Evolutionary conservation across 2,888 invertebrate genomes (phyloP).

Genomic region (Xylota sylvarum): DNA sequence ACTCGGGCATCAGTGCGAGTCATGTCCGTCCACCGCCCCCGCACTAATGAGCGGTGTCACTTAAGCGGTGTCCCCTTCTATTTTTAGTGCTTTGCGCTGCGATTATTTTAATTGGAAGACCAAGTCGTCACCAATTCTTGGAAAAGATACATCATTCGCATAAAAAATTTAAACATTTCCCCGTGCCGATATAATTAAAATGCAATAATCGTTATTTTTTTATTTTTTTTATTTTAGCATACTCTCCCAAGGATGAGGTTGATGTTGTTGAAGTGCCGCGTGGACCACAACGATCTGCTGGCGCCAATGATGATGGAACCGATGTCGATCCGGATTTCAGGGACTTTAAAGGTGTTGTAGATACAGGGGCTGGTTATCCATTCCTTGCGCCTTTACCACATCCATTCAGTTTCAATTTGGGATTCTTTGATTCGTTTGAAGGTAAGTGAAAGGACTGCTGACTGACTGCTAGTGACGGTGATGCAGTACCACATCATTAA

Average conservation of each 20-base stretch:
- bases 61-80: slow-evolving; percentile 18
- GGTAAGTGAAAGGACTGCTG: slow-evolving; percentile 80
- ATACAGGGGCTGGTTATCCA: slow-evolving; percentile 83
- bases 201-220: slow-evolving; percentile 24
- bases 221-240: slow-evolving; percentile 78
- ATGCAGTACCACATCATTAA: slow-evolving; percentile 44
- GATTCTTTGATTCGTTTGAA: slow-evolving; percentile 83
- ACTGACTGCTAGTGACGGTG: background rate
- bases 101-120: slow-evolving; percentile 31
- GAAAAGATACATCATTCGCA: slow-evolving; percentile 28
- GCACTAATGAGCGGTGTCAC: slow-evolving; percentile 37
- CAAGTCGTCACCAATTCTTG: background rate
- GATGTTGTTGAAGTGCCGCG: slow-evolving; percentile 81
- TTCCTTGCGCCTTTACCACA: slow-evolving; percentile 82
- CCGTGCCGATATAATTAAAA: slow-evolving; percentile 25
- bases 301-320: slow-evolving; percentile 70
- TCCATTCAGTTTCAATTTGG: slow-evolving; percentile 80
- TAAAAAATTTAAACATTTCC: slow-evolving; percentile 13
- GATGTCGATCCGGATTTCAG: slow-evolving; percentile 80
- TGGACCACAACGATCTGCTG: slow-evolving; percentile 59
- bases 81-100: slow-evolving; percentile 13
- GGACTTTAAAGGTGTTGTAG: slow-evolving; percentile 83
- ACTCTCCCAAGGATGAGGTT: slow-evolving; percentile 82
- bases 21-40: slow-evolving; percentile 24
- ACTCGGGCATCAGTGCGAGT: background rate